A percentile compares a stretch with the other conserved stretches of the same genome.
These are phyloP conservation scores for Teinopalpus imperialis DNA, from an alignment of 2,888 invertebrate genomes.

Conservation along the genomic window DNA sequence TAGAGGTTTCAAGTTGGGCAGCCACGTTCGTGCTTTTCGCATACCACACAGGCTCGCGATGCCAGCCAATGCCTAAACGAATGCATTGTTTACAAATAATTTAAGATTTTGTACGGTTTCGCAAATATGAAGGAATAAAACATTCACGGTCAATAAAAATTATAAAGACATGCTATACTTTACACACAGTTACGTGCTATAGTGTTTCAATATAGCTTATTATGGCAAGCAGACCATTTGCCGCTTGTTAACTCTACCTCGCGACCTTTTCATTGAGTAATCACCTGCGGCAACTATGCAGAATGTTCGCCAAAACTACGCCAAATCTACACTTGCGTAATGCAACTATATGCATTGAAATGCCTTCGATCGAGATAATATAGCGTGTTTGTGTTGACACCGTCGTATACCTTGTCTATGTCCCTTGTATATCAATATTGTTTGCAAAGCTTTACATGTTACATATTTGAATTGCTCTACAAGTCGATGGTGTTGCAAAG, in stretches of 20 bases:
- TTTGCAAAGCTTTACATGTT: slow-evolving; percentile 16
- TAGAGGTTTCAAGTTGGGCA: slow-evolving; percentile 52
- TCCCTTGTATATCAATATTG: not conserved
- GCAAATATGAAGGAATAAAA: slow-evolving; percentile 15
- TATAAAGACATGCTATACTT: no score
- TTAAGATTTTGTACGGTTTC: slow-evolving; percentile 10
- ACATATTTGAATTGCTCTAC: slow-evolving; percentile 16
- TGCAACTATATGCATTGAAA: no score
- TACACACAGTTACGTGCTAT: no score
- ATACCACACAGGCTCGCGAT: slow-evolving; percentile 48
- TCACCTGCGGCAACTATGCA: slow-evolving; percentile 49
- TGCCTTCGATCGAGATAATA: no score
- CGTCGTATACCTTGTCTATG: no score
- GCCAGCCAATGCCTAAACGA: slow-evolving; percentile 27
- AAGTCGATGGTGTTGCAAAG: slow-evolving; percentile 33
- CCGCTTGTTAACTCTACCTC: slow-evolving; percentile 51
- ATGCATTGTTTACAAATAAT: slow-evolving; percentile 26
- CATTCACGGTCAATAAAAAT: no score
- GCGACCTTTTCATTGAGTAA: slow-evolving; percentile 64
- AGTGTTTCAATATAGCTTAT: slow-evolving; percentile 32
- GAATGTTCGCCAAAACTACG: slow-evolving; percentile 56
- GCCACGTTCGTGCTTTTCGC: slow-evolving; percentile 46
- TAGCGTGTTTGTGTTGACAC: no score
- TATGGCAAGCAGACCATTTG: slow-evolving; percentile 51
- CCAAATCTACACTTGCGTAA: slow-evolving; percentile 27